Base-by-base conservation (phyloP, 1,140 invertebrate genomes). In the Thaumatotibia leucotreta region DNA sequence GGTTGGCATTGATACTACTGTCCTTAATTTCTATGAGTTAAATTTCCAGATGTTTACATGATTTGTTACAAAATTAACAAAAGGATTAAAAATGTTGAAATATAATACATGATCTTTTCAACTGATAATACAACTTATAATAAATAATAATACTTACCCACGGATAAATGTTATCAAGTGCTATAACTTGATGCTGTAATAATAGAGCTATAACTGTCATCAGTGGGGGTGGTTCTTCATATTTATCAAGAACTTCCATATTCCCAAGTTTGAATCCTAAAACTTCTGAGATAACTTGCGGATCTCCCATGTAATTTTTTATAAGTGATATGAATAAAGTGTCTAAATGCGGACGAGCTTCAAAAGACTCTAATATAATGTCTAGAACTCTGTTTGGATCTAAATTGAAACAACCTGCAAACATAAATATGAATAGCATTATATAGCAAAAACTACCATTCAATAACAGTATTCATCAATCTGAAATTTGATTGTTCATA, bases 381-480 rank as follows among this genome's bases (percentile, higher is more conserved):
- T 99, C 99, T 67, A 99, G 91, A 0, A 99, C 98, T 80, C 99
- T 93, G 88, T 99, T 99, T 17, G 99, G 99, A 92, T 99, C 99
- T 77, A 99, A 93, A 92, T 99, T 99, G 83, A 99, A 99, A 89
- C 98, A 99, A 80, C 99, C 98, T 98, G 86, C 63, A 94, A 82
- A 68, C 61, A 52, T 68, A 49, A 4, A 49, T 32, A 45, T 52
- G 39, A 33, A 45, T 54, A 58, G 24, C 52, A 63, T 39, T 9
- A 65, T 14, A n/a, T n/a, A n/a, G n/a, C n/a, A n/a, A n/a, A n/a
- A n/a, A n/a, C n/a, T n/a, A n/a, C n/a, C n/a, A n/a, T n/a, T n/a
- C n/a, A n/a, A n/a, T n/a, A n/a, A n/a, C n/a, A n/a, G n/a, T n/a
- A n/a, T n/a, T n/a, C n/a, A n/a, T n/a, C n/a, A n/a, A n/a, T n/a